phyloP scores from a whole-genome alignment of 2,888 invertebrate species.

The Metacarcinus magister region DNA sequence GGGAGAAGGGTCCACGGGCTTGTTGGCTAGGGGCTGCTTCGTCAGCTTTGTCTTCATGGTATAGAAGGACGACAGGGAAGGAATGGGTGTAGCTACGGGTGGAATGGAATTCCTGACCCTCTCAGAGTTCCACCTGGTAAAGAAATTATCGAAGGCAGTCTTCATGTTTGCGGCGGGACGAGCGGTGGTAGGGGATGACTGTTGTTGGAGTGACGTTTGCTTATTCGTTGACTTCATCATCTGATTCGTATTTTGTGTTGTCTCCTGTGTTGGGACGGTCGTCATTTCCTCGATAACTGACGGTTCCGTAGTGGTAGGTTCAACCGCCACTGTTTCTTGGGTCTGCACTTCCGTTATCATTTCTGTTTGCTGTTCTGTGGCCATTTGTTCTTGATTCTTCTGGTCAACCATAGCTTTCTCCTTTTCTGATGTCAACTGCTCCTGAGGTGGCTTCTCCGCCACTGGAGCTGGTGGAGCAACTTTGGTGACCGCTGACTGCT shows the following conservation, averaged over 20 bases:
- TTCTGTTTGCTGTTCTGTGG: not conserved
- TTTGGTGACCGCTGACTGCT: not conserved
- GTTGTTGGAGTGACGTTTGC: not conserved
- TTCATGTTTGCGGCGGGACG: conserved; percentile 52
- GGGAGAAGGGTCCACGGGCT: conserved; percentile 19
- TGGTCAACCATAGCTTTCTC: not conserved
- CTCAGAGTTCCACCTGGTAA: conserved; percentile 57
- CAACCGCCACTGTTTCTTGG: not conserved
- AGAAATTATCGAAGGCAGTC: conserved; percentile 59
- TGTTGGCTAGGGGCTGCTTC: not conserved
- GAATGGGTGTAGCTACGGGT: not conserved
- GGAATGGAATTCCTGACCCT: conserved; percentile 59
- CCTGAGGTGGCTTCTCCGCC: conserved; percentile 45
- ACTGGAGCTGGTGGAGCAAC: not conserved
- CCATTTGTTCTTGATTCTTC: not conserved
- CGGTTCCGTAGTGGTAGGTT: not conserved
- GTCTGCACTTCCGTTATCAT: not conserved
- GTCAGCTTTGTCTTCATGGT: not conserved
- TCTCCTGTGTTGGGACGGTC: not conserved
- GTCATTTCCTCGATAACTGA: not conserved
- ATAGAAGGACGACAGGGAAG: not conserved
- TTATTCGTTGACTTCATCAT: not conserved
- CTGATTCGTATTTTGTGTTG: not conserved
- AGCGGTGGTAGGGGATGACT: not conserved
- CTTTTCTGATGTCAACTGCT: not conserved